Base-by-base conservation (phyloP, 1,140 invertebrate species). In the Bombus pascuorum region DNA sequence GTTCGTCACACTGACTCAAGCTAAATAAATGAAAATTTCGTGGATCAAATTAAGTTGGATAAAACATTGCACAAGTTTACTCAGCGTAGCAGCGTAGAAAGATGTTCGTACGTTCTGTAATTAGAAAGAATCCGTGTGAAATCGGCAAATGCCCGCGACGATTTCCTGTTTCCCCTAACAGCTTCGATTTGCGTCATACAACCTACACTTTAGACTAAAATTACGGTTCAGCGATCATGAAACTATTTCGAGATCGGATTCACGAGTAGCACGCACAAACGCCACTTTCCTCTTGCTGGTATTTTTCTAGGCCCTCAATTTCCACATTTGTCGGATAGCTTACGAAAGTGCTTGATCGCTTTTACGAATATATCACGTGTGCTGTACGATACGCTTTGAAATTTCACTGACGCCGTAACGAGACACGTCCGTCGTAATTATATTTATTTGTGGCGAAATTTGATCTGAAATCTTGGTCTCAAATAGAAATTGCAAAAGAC, bases 151-250 rank as follows among this genome's bases (percentile, higher is more conserved):
- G 39, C 34, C n/a, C 47, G 25, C 65, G 37, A 9, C 28, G 28
- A 74, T 91, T 92, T 93, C 92, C 92, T 93, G 91, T 93, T 93
- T 53, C 93, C 90, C 39, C 88, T 83, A 25, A 15, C 87, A 65
- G 74, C 65, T 88, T 86, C 85, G 76, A 85, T 86, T 90, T 92
- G 89, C 94, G 93, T 94, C 93, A 93, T 77, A 86, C 92, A 92
- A 93, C 92, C 93, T 94, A 94, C 92, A 94, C 93, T 87, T 94
- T 93, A 90, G 83, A 92, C 94, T 94, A 94, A 94, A 94, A 93
- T 94, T 94, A 94, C 86, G 89, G 88, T 93, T 93, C 90, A 87
- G 80, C 86, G 89, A 91, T 92, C 89, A 89, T 92, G 77, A 87
- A 90, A 91, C 91, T 93, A 93, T 94, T 93, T 94, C 78, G 76